Conservation (phyloP, 2,888 invertebrate genomes). For the Euplagia quadripunctaria region DNA sequence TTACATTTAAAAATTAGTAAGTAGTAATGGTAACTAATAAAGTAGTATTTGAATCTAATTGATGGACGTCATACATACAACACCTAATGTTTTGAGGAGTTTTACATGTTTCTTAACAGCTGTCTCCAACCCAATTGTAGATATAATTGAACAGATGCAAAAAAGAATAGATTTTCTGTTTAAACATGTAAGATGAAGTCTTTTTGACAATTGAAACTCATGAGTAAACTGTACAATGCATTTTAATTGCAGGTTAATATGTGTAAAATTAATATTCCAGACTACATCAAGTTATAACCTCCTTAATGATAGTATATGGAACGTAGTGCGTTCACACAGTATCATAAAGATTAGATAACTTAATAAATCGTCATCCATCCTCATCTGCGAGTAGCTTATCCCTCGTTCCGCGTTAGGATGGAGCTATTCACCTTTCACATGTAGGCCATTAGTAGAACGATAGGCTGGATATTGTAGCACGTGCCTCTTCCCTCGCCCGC, state of each 20-base stretch:
- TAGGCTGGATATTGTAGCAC: constrained; percentile 79
- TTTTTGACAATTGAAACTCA: neutral
- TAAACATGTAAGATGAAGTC: neutral
- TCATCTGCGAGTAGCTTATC: constrained; percentile 66
- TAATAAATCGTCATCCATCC: constrained; percentile 69
- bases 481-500: constrained; percentile 59
- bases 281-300: constrained; percentile 16
- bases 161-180: too few relatives aligned
- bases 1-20: too few relatives aligned
- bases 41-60: too few relatives aligned
- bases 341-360: constrained; percentile 58
- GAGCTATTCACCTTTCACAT: constrained; percentile 83
- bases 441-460: constrained; percentile 83
- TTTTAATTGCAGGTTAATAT: neutral
- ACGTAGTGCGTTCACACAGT: constrained; percentile 28
- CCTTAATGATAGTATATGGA: constrained; percentile 23
- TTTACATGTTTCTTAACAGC: too few relatives aligned
- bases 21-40: too few relatives aligned
- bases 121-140: too few relatives aligned
- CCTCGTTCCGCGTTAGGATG: constrained; percentile 68
- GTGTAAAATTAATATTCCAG: neutral
- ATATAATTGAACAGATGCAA: too few relatives aligned
- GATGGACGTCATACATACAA: too few relatives aligned
- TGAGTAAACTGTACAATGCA: neutral
- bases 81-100: too few relatives aligned